Base-by-base conservation (phyloP, 2,797 vertebrate species). In the Ispidina lecontei region DNA sequence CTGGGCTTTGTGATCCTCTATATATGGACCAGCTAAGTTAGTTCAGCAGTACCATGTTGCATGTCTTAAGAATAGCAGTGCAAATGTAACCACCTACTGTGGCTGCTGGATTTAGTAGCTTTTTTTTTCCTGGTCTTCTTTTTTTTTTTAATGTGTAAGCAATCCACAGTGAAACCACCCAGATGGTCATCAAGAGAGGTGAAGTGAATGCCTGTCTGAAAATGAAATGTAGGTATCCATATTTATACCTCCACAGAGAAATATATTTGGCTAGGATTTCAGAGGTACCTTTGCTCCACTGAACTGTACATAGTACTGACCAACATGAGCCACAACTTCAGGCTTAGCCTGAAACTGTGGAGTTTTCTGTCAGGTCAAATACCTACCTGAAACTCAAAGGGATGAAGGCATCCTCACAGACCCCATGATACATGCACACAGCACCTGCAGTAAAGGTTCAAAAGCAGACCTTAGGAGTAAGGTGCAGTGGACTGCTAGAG, bases 21-120 rank as follows among this genome's bases (percentile, higher is more conserved):
- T 76, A 54, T 60, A 67, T 28, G n/a, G 29, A 94, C 23, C 10
- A 29, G 39, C 58, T 85, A 77, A 87, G 91, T 95, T 90, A 74
- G 69, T 87, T 77, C 3, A 0, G 4, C 84, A 79, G n/a, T 70
- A 28, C 21, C 6, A 26, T 90, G 11, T 19, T 76, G n/a, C 18
- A 10, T 83, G 29, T 62, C 54, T 71, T 94, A 78, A 89, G 83
- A 95, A 93, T 76, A 76, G 46, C 26, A 63, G 25, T 77, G 31
- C 69, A 51, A 69, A 55, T 80, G 31, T 74, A 85, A 80, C 54
- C 31, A 84, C 82, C 62, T 80, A 17, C 64, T 19, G 5, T 29
- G 5, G n/a, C 14, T 29, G 51, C 64, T 92, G 46, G 10, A 74
- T 93, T 86, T 92, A 74, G 94, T 49, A 62, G 23, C 12, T 28